Percentiles rank a stretch among this genome's conserved stretches.
Evolutionary conservation across 2,797 vertebrate genomes (phyloP).

Genomic region (Lacerta agilis): DNA sequence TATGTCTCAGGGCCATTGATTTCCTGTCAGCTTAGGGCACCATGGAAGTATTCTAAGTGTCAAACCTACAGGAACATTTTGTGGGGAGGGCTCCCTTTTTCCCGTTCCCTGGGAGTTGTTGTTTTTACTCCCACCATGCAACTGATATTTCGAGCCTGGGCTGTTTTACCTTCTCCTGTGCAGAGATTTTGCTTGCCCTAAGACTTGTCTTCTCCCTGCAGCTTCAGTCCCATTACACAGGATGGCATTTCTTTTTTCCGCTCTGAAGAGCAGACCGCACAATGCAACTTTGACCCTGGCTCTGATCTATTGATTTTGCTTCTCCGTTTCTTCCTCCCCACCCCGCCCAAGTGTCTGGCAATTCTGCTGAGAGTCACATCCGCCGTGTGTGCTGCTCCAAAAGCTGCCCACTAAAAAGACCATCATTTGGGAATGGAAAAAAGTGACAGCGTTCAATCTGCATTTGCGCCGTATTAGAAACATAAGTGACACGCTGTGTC

Average conservation of each 20-base stretch:
- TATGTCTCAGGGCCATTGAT: background rate
- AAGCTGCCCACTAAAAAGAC: background rate
- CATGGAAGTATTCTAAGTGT: background rate
- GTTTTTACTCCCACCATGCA: background rate
- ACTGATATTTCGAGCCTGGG: background rate
- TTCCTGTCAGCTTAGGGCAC: background rate
- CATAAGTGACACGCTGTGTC: background rate
- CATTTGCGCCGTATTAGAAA: background rate
- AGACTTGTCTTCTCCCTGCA: constrained; percentile 12
- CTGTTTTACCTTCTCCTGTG: background rate
- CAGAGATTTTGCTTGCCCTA: background rate
- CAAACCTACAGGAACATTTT: background rate
- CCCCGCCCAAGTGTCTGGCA: background rate
- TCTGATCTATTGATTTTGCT: background rate
- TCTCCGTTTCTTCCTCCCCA: constrained; percentile 16
- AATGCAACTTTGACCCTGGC: constrained; percentile 30
- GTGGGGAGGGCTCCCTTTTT: background rate
- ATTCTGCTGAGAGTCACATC: constrained; percentile 19
- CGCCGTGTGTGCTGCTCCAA: constrained; percentile 1
- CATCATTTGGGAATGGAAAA: constrained; percentile 13
- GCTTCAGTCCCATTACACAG: background rate
- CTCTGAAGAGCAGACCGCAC: background rate
- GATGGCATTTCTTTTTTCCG: background rate
- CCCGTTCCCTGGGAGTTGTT: background rate
- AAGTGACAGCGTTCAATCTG: background rate